Percentiles rank a stretch among this genome's conserved stretches.
Evolutionary conservation across 2,113 vertebrate genomes (phyloP).

Genomic region (Microcebus griseorufus): DNA sequence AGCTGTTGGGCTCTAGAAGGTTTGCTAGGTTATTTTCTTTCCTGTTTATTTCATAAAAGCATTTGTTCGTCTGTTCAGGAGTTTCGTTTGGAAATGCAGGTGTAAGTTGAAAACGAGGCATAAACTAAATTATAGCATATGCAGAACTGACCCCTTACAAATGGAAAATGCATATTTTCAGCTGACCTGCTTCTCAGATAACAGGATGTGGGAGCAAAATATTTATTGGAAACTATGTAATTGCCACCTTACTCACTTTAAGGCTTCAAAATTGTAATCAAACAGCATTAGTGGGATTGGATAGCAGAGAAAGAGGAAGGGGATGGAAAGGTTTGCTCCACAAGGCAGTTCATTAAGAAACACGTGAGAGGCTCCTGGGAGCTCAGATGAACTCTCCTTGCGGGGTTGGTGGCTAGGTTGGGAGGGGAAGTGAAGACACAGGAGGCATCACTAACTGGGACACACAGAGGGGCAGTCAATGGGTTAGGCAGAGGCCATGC

Average conservation of each 20-base stretch:
- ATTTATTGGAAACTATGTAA: slow-evolving; percentile 1
- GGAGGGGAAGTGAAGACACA: not conserved
- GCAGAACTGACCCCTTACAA: not conserved
- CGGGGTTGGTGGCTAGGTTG: not conserved
- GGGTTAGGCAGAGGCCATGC: not conserved
- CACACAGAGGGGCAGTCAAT: not conserved
- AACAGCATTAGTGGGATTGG: not conserved
- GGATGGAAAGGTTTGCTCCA: not conserved
- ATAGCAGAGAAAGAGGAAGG: not conserved
- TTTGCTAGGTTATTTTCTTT: slow-evolving; percentile 33
- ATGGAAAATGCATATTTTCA: slow-evolving; percentile 36
- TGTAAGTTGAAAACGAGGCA: not conserved
- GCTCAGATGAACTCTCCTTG: not conserved
- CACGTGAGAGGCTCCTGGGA: not conserved
- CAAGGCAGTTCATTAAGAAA: not conserved
- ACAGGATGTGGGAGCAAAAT: slow-evolving; percentile 9
- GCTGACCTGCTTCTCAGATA: not conserved
- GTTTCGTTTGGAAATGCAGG: slow-evolving; percentile 46
- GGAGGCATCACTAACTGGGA: not conserved
- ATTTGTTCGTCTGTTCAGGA: slow-evolving; percentile 15
- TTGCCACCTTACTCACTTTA: not conserved
- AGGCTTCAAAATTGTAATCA: not conserved
- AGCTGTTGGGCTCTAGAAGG: not conserved
- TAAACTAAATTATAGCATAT: not conserved
- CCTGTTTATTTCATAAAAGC: slow-evolving; percentile 34